Base-by-base conservation (phyloP, 92 coral and sea anemone genomes). In the Zoanthus solanderi region DNA sequence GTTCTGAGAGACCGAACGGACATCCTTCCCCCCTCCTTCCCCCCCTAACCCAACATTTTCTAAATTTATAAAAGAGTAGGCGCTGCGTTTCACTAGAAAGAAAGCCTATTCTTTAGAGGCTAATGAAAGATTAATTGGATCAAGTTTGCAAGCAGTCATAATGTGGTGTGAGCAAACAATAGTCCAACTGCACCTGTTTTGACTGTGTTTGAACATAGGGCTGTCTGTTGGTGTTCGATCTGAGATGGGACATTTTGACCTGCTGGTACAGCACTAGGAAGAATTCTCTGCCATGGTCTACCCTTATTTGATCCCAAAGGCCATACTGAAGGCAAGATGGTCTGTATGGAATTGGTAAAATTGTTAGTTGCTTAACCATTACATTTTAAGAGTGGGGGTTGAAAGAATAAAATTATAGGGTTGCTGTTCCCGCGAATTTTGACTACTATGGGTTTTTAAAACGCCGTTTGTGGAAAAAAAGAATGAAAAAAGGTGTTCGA, bases 161-260 rank as follows among this genome's bases (percentile, higher is more conserved):
- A 57, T 57, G n/a, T 57, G 65, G 65, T 57, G 11, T 67, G 72
- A 30, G 14, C 75, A 34, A 71, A 71, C 9, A 71, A 1, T 3
- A 32, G 13, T 6, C 9, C 13, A 4, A 71, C 45, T 31, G 14
- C 46, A 71, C 15, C 44, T 34, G 75, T 71, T 34, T 71, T 30
- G 46, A 61, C 69, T 61, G 69, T 5, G 69, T 61, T 61, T 61
- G 75, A 71, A 30, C 47, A 15, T 29, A 30, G 17, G 52, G 47
- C 47, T 34, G 76, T 72, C 76, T 37, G 50, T 14, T 11, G 34
- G 48, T 72, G n/a, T 72, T 72, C 6, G 76, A 9, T 72, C 76
- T 72, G 76, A 72, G 50, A 32, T 72, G 76, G 18, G 76, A 37
- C 18, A 72, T 37, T 37, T 72, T 72, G 2, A 5, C 29, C 50